Evolutionary conservation across 1,140 invertebrate species (phyloP).

Genomic region (Drosophila pandora): DNA sequence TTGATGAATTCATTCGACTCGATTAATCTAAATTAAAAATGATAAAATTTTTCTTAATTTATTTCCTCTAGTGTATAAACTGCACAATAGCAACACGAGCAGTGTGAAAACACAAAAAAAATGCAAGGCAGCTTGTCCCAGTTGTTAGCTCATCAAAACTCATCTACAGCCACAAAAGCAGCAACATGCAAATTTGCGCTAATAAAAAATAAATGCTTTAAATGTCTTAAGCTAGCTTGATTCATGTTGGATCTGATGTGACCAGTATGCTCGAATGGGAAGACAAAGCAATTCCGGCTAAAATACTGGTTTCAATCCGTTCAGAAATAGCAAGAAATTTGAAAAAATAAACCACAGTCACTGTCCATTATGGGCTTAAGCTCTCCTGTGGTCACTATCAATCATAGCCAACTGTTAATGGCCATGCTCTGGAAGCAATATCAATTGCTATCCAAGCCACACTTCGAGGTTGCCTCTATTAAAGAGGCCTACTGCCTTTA

Average conservation of each 20-base stretch:
- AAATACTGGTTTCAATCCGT: slow-evolving; percentile 28
- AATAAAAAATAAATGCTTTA: slow-evolving; percentile 46
- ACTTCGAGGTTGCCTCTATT: slow-evolving; percentile 7
- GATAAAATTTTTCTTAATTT: not conserved
- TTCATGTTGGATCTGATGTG: slow-evolving; percentile 24
- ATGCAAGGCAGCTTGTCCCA: slow-evolving; percentile 26
- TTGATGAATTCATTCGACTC: not conserved
- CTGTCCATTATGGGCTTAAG: slow-evolving; percentile 27
- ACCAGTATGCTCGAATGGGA: slow-evolving; percentile 5
- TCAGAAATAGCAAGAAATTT: slow-evolving; percentile 2
- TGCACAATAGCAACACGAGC: slow-evolving; percentile 10
- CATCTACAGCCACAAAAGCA: slow-evolving; percentile 8
- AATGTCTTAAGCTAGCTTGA: slow-evolving; percentile 35
- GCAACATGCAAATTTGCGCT: slow-evolving; percentile 32
- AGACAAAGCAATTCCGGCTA: slow-evolving; percentile 11
- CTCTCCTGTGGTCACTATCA: slow-evolving; percentile 25
- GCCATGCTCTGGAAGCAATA: slow-evolving; percentile 15
- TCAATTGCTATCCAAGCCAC: slow-evolving; percentile 36
- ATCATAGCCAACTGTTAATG: slow-evolving; percentile 46
- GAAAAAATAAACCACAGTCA: slow-evolving; percentile 18
- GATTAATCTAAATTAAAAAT: not conserved
- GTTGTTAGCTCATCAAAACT: slow-evolving; percentile 45
- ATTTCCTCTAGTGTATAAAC: slow-evolving; percentile 10
- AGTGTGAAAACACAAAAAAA: slow-evolving; percentile 18
- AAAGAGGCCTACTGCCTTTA: slow-evolving; percentile 12